Percentiles rank a stretch among this genome's conserved stretches.
These are phyloP conservation scores for Hafferia zeledoni DNA, from an alignment of 2,797 vertebrate genomes.

Conservation along the genomic window DNA sequence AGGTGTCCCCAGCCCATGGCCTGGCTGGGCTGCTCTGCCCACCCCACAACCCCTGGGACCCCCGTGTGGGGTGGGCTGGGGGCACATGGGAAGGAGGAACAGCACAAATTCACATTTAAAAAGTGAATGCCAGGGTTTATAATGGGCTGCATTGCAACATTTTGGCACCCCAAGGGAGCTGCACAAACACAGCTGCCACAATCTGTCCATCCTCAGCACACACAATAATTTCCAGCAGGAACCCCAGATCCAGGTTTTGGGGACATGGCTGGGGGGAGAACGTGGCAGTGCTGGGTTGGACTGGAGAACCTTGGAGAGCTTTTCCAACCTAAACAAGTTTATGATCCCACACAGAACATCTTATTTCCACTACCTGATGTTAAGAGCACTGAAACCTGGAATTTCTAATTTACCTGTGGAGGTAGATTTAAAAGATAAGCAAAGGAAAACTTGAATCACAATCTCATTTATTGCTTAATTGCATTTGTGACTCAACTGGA, in stretches of 20 bases:
- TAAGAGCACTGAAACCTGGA: background rate
- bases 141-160: accelerated
- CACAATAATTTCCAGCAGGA: accelerated
- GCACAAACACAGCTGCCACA: background rate
- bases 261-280: background rate
- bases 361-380: background rate
- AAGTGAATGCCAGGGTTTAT: accelerated
- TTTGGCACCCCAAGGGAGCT: accelerated
- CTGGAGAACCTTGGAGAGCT: background rate
- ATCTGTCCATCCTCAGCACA: background rate
- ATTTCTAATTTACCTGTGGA: background rate
- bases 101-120: accelerated
- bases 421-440: background rate
- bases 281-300: background rate
- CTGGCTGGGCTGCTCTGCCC: background rate
- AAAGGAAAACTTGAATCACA: conserved; percentile 18
- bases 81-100: background rate
- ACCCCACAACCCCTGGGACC: background rate
- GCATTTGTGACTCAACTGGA: conserved; percentile 41
- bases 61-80: background rate
- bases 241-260: accelerated
- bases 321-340: background rate
- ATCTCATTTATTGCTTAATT: conserved; percentile 28
- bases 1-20: conserved; percentile 21
- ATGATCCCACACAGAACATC: background rate